Evolutionary conservation across 2,113 vertebrate species (phyloP).

Genomic region (Gymnocephalus cernua): DNA sequence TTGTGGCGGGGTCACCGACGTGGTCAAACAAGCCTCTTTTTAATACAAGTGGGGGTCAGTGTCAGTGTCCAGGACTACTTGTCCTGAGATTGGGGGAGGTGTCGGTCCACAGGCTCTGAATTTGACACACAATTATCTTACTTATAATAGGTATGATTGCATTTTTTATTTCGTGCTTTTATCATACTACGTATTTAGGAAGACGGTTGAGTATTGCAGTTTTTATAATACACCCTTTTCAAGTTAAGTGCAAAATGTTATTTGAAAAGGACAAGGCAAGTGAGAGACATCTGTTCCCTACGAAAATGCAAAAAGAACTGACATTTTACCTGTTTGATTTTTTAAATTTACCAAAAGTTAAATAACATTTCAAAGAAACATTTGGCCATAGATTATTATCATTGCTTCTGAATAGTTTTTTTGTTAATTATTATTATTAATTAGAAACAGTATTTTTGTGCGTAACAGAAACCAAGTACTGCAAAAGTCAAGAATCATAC

Average conservation of each 20-base stretch:
- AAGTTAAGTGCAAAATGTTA: not conserved
- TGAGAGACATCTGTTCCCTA: not conserved
- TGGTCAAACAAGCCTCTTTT: conserved; percentile 75
- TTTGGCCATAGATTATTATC: not conserved
- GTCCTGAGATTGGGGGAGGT: conserved; percentile 63
- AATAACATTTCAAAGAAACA: not conserved
- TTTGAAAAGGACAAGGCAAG: not conserved
- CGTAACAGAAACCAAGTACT: not conserved
- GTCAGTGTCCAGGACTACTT: conserved; percentile 60
- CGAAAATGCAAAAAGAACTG: not conserved
- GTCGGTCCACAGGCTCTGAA: conserved; percentile 35
- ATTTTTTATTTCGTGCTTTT: conserved; percentile 36
- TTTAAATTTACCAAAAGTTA: not conserved
- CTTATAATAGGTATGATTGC: conserved; percentile 25
- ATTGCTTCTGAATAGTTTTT: not conserved
- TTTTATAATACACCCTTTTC: not conserved
- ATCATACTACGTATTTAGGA: not conserved
- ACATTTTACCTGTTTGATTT: not conserved
- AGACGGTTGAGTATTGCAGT: not conserved
- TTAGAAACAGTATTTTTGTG: not conserved
- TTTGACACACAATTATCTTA: conserved; percentile 55
- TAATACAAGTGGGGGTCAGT: conserved; percentile 67
- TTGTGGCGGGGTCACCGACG: conserved; percentile 72
- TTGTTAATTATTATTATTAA: too few species aligned
- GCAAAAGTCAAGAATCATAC: not conserved